Evolutionary conservation across 2,797 vertebrate genomes (phyloP).

Genomic region (Parambassis ranga): DNA sequence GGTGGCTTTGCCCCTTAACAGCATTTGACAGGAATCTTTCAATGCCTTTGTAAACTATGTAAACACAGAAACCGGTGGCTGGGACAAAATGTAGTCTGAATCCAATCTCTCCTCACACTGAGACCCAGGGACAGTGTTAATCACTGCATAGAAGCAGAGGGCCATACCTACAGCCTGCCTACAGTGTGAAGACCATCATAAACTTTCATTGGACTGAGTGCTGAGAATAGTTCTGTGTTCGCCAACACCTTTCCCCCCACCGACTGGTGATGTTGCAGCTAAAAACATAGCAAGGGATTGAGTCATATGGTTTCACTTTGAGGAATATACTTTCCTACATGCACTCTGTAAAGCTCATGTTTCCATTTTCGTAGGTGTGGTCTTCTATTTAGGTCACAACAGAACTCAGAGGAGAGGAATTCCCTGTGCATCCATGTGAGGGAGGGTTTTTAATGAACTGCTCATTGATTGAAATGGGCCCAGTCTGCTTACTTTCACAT

Average conservation of each 20-base stretch:
- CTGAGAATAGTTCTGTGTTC: constrained; percentile 43
- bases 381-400: constrained; percentile 80
- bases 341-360: constrained; percentile 74
- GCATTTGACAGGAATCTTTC: constrained; percentile 75
- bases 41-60: constrained; percentile 71
- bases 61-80: constrained; percentile 61
- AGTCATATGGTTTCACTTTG: constrained; percentile 84
- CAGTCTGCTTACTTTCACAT: constrained; percentile 58
- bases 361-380: constrained; percentile 77
- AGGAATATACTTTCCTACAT: constrained; percentile 74
- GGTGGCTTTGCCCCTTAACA: constrained; percentile 56
- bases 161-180: background rate
- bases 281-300: constrained; percentile 44
- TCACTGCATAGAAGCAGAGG: constrained; percentile 33
- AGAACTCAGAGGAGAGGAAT: constrained; percentile 71
- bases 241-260: constrained; percentile 51
- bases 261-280: constrained; percentile 26
- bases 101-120: constrained; percentile 54
- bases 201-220: constrained; percentile 14
- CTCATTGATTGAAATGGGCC: constrained; percentile 65
- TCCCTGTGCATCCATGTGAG: constrained; percentile 63
- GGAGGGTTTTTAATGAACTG: constrained; percentile 68
- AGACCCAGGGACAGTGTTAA: constrained; percentile 37
- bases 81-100: constrained; percentile 39
- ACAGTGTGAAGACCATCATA: constrained; percentile 44